Base-by-base conservation (phyloP, 2,888 invertebrate genomes). In the Drosophila neonasuta region DNA sequence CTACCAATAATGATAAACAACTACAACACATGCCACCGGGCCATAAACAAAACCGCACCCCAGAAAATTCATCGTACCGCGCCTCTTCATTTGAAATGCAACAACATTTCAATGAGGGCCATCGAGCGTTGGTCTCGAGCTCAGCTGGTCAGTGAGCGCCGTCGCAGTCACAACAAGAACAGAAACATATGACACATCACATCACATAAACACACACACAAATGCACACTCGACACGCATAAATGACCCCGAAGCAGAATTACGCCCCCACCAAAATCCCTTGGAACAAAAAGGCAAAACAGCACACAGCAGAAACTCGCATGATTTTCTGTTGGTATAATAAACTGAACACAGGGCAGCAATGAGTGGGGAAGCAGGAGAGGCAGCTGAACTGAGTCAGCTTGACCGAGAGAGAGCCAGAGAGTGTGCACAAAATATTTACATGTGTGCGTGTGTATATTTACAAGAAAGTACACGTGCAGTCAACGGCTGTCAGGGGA, bases 301-400 rank as follows among this genome's bases (percentile, higher is more conserved):
- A 13, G 36, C 36, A 13, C 6, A 41, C 39, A 41, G 62, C 51
- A 55, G 62, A 41, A 76, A 74, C 74, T 89, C 85, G 88, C 79
- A 78, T 88, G 88, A 88, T 88, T 89, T 87, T 88, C 78, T 77
- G 89, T 84, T 85, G 77, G 88, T 89, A 89, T 87, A 85, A 74
- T 77, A 82, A 65, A 60, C 66, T 58, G 59, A 67, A 63, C 45
- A 68, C 58, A 58, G 50, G 9, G 39, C 8, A 39, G 39, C 60
- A 64, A n/a, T 15, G 57, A 59, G 70, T 65, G 67, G 62, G 67
- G 65, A 79, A 65, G 71, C 66, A 44, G 51, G 52, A 67, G 50
- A 59, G 64, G 30, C 41, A 61, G n/a, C 36, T 36, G 36, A 36
- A 36, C 61, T 71, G 76, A 67, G 62, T 62, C 62, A 71, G 63